Base-by-base conservation (phyloP, 2,797 vertebrate genomes). In the Spea hammondii region DNA sequence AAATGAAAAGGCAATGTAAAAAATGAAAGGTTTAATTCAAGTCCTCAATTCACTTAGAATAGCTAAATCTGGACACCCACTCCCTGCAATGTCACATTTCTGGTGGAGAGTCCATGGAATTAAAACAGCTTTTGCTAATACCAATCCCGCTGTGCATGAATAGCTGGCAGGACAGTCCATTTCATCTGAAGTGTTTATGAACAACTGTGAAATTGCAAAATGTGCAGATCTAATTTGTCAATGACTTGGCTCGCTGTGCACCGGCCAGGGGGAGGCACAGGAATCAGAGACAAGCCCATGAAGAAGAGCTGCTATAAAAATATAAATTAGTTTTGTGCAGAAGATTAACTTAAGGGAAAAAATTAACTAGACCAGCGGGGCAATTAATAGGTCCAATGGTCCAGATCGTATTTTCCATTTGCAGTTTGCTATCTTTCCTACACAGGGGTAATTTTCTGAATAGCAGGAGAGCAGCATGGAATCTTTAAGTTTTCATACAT, bases 331-430 rank as follows among this genome's bases (percentile, higher is more conserved):
- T 87, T 88, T 86, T 84, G 87, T 86, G 81, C 79, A 87, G 78
- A 89, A 94, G 92, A 96, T 95, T 94, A 91, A 89, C 74, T 88
- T 89, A 85, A 82, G 74, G 79, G 65, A 77, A 82, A 80, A 80
- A 80, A 82, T 72, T 88, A 94, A 95, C 93, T 93, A 95, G 91
- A 93, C 91, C 91, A 94, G 88, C 73, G 84, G 92, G 90, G 93
- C 92, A 96, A 97, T 96, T 96, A 97, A 95, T 92, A 94, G 94
- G 93, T 95, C 92, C 93, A 95, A 80, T 95, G 94, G 93, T 94
- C 92, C 94, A 95, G 90, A 93, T 91, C 94, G 93, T 94, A 94
- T 93, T 96, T 95, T 88, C 85, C 90, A 94, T 94, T 95, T 93
- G 89, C 90, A 92, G 94, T 93, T 93, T 92, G 86, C 83, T 67